Evolutionary conservation across 2,888 invertebrate genomes (phyloP), one percentile per base, ranked within the genome.

Genomic region (Agrilus cyanescens): DNA sequence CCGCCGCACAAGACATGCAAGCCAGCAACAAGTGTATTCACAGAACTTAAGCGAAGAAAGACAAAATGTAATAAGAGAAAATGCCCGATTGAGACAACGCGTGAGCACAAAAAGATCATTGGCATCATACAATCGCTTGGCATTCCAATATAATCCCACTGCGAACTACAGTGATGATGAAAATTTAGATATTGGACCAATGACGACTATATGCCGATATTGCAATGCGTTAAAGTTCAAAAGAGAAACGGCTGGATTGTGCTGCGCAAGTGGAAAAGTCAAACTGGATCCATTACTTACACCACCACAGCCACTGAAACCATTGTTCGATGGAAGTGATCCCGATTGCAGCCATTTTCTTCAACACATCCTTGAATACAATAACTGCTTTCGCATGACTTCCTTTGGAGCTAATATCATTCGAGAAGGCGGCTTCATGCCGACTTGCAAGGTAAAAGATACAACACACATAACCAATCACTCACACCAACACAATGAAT

Each of bases 221-320:
- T 60, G 60, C 50, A 55, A 55, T 47, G 57, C 60, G 44, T 53
- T 59, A 38, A 61, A 60, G 48, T 61, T 52, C 46, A 56, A 52
- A 52, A 55, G 54, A 48, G 62, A 66, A 60, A 48, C 60, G 37
- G 50, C 54, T 51, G 65, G 61, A 51, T 57, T 65, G 55, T 66
- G 62, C 52, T 66, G 62, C 54, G 54, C 58, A 42, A 55, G 50
- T 49, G 63, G 62, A 46, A 39, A 50, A 45, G 43, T 46, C 46
- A 40, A 40, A 44, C 40, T 44, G 38, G 35, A 31, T 30, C 35
- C 12, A 40, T 44, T 44, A 40, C 33, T 16, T 18, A 36, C 39
- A 14, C 40, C 40, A 40, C 44, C 44, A 25, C 34, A 44, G 29
- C 40, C 20, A 34, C 25, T 34, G 32, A 12, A 14, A 20, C 35